These are phyloP conservation scores for Spheniscus humboldti DNA, from an alignment of 2,797 vertebrate species.

Conservation along the genomic window DNA sequence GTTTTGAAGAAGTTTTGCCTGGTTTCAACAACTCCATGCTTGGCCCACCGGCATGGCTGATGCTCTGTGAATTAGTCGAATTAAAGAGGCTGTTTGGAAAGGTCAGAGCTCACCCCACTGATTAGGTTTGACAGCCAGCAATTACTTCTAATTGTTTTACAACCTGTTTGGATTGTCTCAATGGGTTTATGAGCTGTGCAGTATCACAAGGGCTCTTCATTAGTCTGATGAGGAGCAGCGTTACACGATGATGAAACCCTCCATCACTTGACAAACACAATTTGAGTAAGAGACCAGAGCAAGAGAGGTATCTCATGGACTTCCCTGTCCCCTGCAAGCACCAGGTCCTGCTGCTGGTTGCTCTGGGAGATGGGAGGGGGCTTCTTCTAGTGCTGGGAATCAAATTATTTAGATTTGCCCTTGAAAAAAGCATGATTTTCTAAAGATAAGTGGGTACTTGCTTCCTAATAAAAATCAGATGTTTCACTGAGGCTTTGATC, in stretches of 20 bases:
- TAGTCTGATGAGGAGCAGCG: background rate
- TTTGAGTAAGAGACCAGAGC: background rate
- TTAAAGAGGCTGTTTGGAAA: background rate
- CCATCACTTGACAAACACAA: background rate
- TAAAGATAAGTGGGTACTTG: background rate
- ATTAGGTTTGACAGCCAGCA: slow-evolving; percentile 47
- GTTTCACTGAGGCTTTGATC: background rate
- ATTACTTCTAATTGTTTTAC: slow-evolving; percentile 65
- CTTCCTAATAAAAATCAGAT: background rate
- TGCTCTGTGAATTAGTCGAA: background rate
- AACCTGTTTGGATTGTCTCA: slow-evolving; percentile 40
- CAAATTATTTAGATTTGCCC: background rate
- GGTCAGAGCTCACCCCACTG: background rate
- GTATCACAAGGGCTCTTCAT: slow-evolving; percentile 2
- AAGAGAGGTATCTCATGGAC: background rate
- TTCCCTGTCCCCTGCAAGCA: background rate
- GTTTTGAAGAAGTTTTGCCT: background rate
- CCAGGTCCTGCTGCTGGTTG: background rate
- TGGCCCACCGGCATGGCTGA: accelerated
- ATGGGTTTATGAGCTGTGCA: slow-evolving; percentile 31
- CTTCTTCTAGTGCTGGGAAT: background rate
- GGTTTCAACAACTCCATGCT: background rate
- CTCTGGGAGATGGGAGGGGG: background rate
- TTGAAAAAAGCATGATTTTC: background rate
- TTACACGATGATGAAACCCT: background rate